These are phyloP conservation scores for Copidosoma aretas DNA, from an alignment of 2,888 invertebrate species.

Conservation along the genomic window DNA sequence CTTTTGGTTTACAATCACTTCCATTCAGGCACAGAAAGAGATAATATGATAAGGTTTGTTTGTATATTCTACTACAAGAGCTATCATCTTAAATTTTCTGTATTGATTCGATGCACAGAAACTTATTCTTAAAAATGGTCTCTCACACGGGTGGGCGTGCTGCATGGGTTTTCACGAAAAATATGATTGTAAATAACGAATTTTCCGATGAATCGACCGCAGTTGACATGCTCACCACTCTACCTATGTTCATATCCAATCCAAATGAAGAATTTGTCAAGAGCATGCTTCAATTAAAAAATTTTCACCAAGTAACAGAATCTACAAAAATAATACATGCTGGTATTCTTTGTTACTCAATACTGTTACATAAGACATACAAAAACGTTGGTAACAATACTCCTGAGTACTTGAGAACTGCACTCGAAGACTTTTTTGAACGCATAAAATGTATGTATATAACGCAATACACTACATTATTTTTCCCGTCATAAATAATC, in stretches of 20 bases:
- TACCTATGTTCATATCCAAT: constrained; percentile 61
- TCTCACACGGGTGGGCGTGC: constrained; percentile 63
- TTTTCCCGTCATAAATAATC: too few relatives aligned
- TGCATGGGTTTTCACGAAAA: constrained; percentile 58
- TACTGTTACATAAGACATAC: constrained; percentile 59
- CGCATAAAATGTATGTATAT: constrained; percentile 21
- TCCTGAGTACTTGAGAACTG: constrained; percentile 47
- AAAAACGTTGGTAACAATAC: constrained; percentile 21
- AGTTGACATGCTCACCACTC: constrained; percentile 56
- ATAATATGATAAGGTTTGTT: constrained; percentile 17
- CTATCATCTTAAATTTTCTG: too few relatives aligned
- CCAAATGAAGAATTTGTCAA: constrained; percentile 59
- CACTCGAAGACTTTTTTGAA: constrained; percentile 52
- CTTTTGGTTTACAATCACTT: too few relatives aligned
- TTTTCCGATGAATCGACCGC: constrained; percentile 43
- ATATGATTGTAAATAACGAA: constrained; percentile 55
- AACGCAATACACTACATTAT: constrained; percentile 23
- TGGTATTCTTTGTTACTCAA: constrained; percentile 62
- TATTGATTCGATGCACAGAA: constrained; percentile 39
- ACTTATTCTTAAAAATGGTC: constrained; percentile 62
- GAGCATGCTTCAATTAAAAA: constrained; percentile 57
- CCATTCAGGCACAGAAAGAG: constrained; percentile 14
- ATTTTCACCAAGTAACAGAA: constrained; percentile 40
- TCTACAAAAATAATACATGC: constrained; percentile 53
- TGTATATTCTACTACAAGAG: not conserved